phyloP scores from a whole-genome alignment of 2,888 invertebrate genomes.

The Leptinotarsa rubiginosa region DNA sequence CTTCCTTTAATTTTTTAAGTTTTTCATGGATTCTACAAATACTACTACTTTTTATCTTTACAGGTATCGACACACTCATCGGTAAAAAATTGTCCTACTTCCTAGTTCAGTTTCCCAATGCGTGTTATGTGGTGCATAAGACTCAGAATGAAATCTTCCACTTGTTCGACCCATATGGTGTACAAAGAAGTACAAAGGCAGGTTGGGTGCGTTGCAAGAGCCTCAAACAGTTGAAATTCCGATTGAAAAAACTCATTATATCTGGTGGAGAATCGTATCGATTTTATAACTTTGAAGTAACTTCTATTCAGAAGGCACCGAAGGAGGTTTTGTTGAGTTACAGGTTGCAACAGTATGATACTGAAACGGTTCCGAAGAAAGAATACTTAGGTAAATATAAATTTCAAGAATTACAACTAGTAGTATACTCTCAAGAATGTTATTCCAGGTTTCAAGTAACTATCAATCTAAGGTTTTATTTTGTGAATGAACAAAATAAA shows the following conservation, averaged over 20 bases:
- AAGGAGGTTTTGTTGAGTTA: slow-evolving; percentile 65
- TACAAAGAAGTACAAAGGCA: slow-evolving; percentile 57
- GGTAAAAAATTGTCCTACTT: slow-evolving; percentile 69
- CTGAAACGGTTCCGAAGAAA: slow-evolving; percentile 61
- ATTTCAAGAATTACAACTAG: too few species aligned
- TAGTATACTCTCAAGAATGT: too few species aligned
- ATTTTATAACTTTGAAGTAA: slow-evolving; percentile 72
- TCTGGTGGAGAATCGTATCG: slow-evolving; percentile 61
- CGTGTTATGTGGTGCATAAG: slow-evolving; percentile 71
- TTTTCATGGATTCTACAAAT: too few species aligned
- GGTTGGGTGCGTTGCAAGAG: slow-evolving; percentile 68
- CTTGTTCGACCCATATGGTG: slow-evolving; percentile 73
- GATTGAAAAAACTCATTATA: slow-evolving; percentile 37
- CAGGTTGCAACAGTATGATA: slow-evolving; percentile 67
- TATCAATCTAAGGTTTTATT: too few species aligned
- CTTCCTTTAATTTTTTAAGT: too few species aligned
- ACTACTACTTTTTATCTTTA: slow-evolving; percentile 4
- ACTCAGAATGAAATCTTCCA: slow-evolving; percentile 69
- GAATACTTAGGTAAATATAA: slow-evolving; percentile 55
- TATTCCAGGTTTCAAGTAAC: too few species aligned
- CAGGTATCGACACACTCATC: slow-evolving; percentile 60
- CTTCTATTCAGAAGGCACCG: slow-evolving; percentile 70
- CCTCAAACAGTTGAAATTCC: slow-evolving; percentile 59
- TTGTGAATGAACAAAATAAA: too few species aligned
- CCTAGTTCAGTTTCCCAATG: slow-evolving; percentile 70